A percentile compares a stretch with the other conserved stretches of the same genome.
phyloP scores from a whole-genome alignment of 2,888 invertebrate species.

The Diaphora mendica region DNA sequence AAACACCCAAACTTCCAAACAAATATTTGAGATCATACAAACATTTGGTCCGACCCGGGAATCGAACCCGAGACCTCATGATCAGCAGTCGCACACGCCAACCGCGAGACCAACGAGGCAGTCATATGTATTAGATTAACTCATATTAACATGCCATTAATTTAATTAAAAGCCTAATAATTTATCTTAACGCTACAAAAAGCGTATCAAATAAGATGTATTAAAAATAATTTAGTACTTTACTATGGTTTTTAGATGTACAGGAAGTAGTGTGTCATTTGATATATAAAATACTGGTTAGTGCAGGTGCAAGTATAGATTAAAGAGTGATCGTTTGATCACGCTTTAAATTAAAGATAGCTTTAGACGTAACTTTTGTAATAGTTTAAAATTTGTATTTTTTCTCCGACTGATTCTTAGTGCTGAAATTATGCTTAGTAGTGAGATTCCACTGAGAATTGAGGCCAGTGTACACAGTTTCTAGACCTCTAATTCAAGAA shows the following conservation, averaged over 20 bases:
- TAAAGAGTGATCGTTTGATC: neutral
- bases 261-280: neutral
- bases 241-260: neutral
- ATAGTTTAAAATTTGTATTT: neutral
- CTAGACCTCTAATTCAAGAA: neutral
- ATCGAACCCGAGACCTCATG: too few species aligned
- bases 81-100: too few species aligned
- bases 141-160: neutral
- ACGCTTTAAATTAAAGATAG: neutral
- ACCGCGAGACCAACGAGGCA: too few species aligned
- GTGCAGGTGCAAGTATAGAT: neutral
- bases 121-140: neutral
- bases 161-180: neutral
- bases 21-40: too few species aligned
- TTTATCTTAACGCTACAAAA: neutral
- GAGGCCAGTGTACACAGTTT: neutral
- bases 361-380: neutral
- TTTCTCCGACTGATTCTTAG: neutral
- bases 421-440: neutral
- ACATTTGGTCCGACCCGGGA: too few species aligned
- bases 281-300: neutral
- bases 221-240: neutral
- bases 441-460: neutral
- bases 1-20: too few species aligned
- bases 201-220: neutral